Evolutionary conservation across 2,797 vertebrate genomes (phyloP).

Genomic region (Chelon auratus): DNA sequence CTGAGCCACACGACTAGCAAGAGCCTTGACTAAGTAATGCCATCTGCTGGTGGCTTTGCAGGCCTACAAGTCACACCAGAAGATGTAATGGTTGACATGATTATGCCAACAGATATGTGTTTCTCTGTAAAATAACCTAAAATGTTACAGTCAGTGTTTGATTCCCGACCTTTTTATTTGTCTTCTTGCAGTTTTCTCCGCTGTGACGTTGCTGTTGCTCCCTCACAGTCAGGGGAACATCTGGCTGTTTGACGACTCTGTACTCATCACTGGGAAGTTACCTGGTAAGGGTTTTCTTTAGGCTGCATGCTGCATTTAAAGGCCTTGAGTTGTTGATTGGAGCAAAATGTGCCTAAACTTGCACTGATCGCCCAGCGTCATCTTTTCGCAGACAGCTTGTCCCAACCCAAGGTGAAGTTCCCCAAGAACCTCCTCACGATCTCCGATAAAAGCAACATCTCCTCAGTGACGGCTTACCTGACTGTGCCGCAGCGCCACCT

Average conservation of each 20-base stretch:
- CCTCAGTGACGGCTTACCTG: constrained; percentile 90
- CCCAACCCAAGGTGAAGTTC: constrained; percentile 91
- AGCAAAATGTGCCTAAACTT: too few relatives aligned
- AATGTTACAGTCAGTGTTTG: too few relatives aligned
- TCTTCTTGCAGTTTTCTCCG: constrained; percentile 89
- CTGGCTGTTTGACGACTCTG: constrained; percentile 94
- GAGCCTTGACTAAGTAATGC: constrained; percentile 8
- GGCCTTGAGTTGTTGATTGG: too few relatives aligned
- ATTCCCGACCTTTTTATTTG: background rate
- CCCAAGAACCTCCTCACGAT: constrained; percentile 88
- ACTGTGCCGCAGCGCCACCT: constrained; percentile 89
- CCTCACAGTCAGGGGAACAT: constrained; percentile 96
- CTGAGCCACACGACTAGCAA: constrained; percentile 31
- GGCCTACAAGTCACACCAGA: background rate
- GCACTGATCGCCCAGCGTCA: background rate
- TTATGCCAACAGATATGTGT: too few relatives aligned
- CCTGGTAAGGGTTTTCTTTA: constrained; percentile 81
- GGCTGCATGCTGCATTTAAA: background rate
- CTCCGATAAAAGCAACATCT: constrained; percentile 83
- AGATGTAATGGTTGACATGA: too few relatives aligned
- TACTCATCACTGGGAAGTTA: constrained; percentile 92
- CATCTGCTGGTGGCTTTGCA: constrained; percentile 61
- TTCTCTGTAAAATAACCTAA: too few relatives aligned
- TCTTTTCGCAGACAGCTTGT: constrained; percentile 85
- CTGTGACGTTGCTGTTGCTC: constrained; percentile 91